phyloP scores from a whole-genome alignment of 2,888 invertebrate genomes.

The Drosophila meridiana region DNA sequence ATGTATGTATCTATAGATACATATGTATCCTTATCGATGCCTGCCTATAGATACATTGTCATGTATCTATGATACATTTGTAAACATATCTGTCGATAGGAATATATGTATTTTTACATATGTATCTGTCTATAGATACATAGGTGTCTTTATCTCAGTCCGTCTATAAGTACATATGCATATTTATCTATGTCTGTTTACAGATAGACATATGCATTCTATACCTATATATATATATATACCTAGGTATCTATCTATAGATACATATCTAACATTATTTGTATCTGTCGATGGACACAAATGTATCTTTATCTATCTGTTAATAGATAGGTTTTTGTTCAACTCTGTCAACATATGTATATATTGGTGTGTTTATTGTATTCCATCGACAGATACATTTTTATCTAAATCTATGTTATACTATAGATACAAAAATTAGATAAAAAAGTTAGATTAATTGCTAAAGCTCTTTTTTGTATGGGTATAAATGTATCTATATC shows the following conservation, averaged over 20 bases:
- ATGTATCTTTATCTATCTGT: no score
- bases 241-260: neutral
- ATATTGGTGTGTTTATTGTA: neutral
- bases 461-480: no score
- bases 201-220: neutral
- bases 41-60: neutral
- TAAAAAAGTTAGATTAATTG: no score
- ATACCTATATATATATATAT: no score
- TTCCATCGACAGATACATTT: neutral
- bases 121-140: no score
- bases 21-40: neutral
- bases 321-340: no score
- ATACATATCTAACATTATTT: neutral
- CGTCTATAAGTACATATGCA: neutral
- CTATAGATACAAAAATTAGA: no score
- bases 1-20: neutral
- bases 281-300: no score
- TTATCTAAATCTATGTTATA: no score
- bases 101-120: neutral
- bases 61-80: neutral
- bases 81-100: neutral
- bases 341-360: no score
- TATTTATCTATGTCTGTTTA: neutral
- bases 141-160: no score
- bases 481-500: neutral